These are phyloP conservation scores for Drosophila subpulchrella DNA, from an alignment of 1,140 invertebrate genomes.

Conservation along the genomic window DNA sequence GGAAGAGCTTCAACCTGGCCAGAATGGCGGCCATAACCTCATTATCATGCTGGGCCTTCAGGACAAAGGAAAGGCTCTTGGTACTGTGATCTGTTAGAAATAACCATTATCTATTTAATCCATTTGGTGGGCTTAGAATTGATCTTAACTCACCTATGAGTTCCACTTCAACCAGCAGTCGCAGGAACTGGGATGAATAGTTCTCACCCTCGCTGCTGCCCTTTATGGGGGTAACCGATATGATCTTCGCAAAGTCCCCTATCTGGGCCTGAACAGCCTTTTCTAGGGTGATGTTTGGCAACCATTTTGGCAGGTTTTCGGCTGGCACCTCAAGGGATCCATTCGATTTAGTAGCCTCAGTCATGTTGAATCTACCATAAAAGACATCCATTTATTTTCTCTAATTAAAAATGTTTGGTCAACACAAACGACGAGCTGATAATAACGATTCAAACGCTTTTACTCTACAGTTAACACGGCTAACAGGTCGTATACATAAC, in stretches of 20 bases:
- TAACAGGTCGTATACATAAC: slow-evolving; percentile 34
- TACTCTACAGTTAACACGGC: neutral
- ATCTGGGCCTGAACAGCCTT: slow-evolving; percentile 57
- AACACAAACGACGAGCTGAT: slow-evolving; percentile 2
- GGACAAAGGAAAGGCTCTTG: slow-evolving; percentile 60
- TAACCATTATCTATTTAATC: neutral
- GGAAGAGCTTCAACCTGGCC: slow-evolving; percentile 59
- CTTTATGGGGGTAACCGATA: slow-evolving; percentile 31
- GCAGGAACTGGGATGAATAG: slow-evolving; percentile 64
- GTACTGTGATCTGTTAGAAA: slow-evolving; percentile 44
- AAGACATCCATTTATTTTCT: neutral
- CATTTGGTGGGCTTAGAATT: too few species aligned
- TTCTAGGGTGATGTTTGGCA: slow-evolving; percentile 61
- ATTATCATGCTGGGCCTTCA: slow-evolving; percentile 68
- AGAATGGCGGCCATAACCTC: slow-evolving; percentile 66
- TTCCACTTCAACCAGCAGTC: slow-evolving; percentile 63
- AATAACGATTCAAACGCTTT: neutral
- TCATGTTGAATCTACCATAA: slow-evolving; percentile 46
- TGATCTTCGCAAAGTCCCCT: slow-evolving; percentile 60
- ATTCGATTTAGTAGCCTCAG: slow-evolving; percentile 59
- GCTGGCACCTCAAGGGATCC: slow-evolving; percentile 30
- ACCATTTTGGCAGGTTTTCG: slow-evolving; percentile 55
- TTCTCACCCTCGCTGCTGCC: slow-evolving; percentile 53
- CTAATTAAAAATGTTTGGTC: slow-evolving; percentile 4
- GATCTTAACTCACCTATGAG: slow-evolving; percentile 50